phyloP scores from a whole-genome alignment of 2,797 vertebrate species.

The Masticophis lateralis region DNA sequence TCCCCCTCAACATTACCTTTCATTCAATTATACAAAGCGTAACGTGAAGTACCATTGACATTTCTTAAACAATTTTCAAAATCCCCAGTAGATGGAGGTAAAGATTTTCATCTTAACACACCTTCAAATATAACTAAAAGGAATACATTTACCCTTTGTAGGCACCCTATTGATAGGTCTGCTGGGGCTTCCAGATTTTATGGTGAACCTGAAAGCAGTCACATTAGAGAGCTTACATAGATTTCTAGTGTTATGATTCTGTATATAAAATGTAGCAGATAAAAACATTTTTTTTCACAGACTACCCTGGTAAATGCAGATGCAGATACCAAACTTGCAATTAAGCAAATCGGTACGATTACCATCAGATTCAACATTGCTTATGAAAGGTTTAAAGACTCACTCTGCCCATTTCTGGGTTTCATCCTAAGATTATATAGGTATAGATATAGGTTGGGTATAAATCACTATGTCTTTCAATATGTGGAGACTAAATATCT shows the following conservation, averaged over 20 bases:
- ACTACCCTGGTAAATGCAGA: background rate
- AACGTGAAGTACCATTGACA: background rate
- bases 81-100: constrained; percentile 15
- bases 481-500: background rate
- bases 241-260: constrained; percentile 13
- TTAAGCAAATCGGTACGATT: background rate
- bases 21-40: background rate
- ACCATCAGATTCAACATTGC: background rate
- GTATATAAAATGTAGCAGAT: background rate
- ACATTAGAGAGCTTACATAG: constrained; percentile 16
- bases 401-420: background rate
- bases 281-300: background rate
- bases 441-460: too few species aligned
- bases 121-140: background rate
- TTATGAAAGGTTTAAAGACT: background rate
- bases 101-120: background rate
- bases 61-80: background rate
- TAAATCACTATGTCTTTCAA: background rate
- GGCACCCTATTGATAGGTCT: background rate
- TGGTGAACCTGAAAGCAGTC: background rate
- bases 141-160: background rate
- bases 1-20: background rate
- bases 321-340: background rate
- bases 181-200: background rate
- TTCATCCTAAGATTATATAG: background rate